Percentiles rank a stretch among this genome's conserved stretches.
Conservation (phyloP, 2,797 vertebrate genomes). For the Spheniscus humboldti region DNA sequence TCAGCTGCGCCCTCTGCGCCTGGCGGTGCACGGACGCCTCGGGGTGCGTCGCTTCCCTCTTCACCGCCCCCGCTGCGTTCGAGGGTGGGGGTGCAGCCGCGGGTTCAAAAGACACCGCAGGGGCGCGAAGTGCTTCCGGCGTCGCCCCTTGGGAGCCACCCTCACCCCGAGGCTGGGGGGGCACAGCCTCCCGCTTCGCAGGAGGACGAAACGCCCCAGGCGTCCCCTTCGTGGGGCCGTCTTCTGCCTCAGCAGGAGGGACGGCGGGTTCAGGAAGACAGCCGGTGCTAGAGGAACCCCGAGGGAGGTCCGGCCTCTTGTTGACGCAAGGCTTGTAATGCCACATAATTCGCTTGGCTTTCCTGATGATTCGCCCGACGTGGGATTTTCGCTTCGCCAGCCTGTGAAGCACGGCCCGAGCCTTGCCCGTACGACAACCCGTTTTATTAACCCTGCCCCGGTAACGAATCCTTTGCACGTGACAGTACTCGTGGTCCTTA, state of each 20-base stretch:
- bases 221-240: rapidly evolving
- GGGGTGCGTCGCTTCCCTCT: rapidly evolving
- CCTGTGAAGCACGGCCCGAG: rapidly evolving
- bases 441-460: background rate
- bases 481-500: background rate
- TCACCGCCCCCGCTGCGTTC: rapidly evolving
- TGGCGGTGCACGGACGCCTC: rapidly evolving
- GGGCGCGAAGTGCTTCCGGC: rapidly evolving
- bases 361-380: rapidly evolving
- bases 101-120: background rate
- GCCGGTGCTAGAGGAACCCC: rapidly evolving
- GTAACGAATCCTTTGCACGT: background rate
- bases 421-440: rapidly evolving
- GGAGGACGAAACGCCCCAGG: rapidly evolving
- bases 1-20: rapidly evolving
- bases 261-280: rapidly evolving
- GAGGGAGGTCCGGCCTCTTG: rapidly evolving
- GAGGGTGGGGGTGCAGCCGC: background rate
- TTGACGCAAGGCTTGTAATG: background rate
- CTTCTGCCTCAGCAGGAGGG: background rate
- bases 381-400: rapidly evolving
- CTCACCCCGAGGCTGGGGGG: rapidly evolving
- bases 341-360: background rate
- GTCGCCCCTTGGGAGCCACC: background rate
- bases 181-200: background rate